Percentiles rank a stretch among this genome's conserved stretches.
phyloP scores from a whole-genome alignment of 64 coral and sea anemone species.

The Dendrophyllia cribrosa region DNA sequence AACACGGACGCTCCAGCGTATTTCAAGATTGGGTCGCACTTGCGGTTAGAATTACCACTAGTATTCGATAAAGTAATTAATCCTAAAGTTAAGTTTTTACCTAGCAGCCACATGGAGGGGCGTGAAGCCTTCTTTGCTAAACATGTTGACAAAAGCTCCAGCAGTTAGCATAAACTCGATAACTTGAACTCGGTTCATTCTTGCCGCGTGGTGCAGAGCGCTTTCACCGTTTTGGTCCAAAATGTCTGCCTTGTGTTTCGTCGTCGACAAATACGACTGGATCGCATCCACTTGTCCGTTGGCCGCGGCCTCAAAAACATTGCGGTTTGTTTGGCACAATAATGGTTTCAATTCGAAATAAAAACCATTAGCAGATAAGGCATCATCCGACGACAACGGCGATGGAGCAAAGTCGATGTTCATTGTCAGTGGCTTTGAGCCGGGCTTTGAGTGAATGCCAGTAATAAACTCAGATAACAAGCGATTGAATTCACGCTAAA shows the following conservation, averaged over 20 bases:
- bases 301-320: conserved; percentile 4
- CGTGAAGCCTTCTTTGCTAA: conserved; percentile 14
- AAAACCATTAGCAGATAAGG: neutral
- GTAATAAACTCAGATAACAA: too few relatives aligned
- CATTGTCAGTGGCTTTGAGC: neutral
- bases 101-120: conserved; percentile 52
- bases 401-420: conserved; percentile 25
- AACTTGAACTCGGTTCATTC: conserved; percentile 1
- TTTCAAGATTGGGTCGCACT: too few relatives aligned
- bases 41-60: too few relatives aligned
- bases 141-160: conserved; percentile 18
- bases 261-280: neutral
- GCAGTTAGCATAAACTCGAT: conserved; percentile 23
- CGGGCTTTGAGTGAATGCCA: neutral
- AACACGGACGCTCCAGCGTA: too few relatives aligned
- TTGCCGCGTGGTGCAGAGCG: conserved; percentile 44
- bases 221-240: conserved; percentile 24
- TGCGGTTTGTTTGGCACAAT: neutral
- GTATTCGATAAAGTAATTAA: too few relatives aligned
- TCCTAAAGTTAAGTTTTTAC: neutral
- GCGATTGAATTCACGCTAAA: too few relatives aligned
- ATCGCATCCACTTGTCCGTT: conserved; percentile 3
- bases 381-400: neutral
- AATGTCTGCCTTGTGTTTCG: conserved; percentile 4
- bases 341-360: neutral